Conservation (phyloP, 1,140 invertebrate genomes). For the Nasonia vitripennis region DNA sequence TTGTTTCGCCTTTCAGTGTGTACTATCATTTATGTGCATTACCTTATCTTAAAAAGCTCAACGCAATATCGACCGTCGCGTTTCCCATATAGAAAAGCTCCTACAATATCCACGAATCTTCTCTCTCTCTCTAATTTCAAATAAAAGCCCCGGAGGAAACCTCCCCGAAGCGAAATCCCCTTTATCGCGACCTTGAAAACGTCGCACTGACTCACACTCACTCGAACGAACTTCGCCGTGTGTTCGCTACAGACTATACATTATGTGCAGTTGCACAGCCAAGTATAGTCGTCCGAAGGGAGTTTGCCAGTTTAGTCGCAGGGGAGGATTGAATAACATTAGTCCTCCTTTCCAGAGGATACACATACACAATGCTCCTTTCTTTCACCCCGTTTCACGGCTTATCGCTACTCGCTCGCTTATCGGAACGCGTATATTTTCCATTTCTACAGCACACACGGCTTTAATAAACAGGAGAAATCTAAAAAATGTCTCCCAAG, state of each 20-base stretch:
- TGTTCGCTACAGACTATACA: background rate
- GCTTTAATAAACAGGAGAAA: too few relatives aligned
- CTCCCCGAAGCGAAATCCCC: slow-evolving; percentile 2
- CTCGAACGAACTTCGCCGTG: background rate
- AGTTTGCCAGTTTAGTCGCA: background rate
- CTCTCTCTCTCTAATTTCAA: background rate
- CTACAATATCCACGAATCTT: background rate
- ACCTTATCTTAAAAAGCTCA: too few relatives aligned
- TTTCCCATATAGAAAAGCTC: too few relatives aligned
- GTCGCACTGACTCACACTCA: slow-evolving; percentile 9
- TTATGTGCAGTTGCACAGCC: background rate
- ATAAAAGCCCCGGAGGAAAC: background rate
- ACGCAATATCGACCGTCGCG: too few relatives aligned
- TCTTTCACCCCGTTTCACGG: background rate
- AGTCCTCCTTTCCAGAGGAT: background rate
- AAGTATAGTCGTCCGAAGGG: background rate
- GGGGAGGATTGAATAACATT: slow-evolving; percentile 16
- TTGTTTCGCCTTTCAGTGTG: too few relatives aligned
- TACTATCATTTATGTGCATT: too few relatives aligned
- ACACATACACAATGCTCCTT: background rate
- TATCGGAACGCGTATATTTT: too few relatives aligned
- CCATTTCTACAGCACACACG: too few relatives aligned
- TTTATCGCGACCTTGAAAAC: slow-evolving; percentile 17
- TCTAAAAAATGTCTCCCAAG: too few relatives aligned
- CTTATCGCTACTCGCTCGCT: too few relatives aligned